These are phyloP conservation scores for Frankliniella fusca DNA, from an alignment of 2,888 invertebrate genomes.

Conservation along the genomic window DNA sequence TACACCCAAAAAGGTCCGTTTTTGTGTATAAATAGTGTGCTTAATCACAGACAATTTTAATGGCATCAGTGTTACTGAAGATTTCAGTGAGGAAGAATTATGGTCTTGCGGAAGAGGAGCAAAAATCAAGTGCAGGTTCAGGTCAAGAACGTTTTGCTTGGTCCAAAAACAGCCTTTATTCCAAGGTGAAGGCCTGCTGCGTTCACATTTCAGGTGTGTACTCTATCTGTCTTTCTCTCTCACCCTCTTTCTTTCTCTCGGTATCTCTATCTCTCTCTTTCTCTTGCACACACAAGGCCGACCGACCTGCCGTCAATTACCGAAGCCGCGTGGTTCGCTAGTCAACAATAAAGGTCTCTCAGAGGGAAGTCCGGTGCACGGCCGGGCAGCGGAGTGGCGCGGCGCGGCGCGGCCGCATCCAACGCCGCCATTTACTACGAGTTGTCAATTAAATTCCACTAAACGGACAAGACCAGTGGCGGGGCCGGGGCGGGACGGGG, in stretches of 20 bases:
- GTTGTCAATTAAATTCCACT: constrained; percentile 25
- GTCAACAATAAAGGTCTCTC: neutral
- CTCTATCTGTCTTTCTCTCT: neutral
- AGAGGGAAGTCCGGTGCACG: neutral
- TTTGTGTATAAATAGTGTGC: too few species aligned
- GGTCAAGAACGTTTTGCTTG: too few species aligned
- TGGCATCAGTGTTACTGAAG: too few species aligned
- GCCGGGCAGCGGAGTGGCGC: neutral
- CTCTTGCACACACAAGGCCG: neutral
- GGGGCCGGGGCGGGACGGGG: neutral
- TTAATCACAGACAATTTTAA: too few species aligned
- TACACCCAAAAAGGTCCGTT: too few species aligned
- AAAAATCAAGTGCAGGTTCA: too few species aligned
- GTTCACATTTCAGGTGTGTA: too few species aligned
- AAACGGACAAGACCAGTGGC: constrained; percentile 19
- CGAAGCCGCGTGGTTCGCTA: neutral
- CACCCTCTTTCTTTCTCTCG: neutral
- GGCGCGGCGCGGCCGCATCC: neutral
- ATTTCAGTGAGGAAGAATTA: too few species aligned
- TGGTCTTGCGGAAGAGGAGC: too few species aligned
- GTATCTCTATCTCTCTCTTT: neutral
- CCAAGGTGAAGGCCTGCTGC: too few species aligned
- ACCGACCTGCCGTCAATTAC: neutral
- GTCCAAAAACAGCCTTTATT: too few species aligned
- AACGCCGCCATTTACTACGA: constrained; percentile 14